A percentile compares a stretch with the other conserved stretches of the same genome.
Evolutionary conservation across 2,113 vertebrate genomes (phyloP).

Genomic region (Cebus imitator): DNA sequence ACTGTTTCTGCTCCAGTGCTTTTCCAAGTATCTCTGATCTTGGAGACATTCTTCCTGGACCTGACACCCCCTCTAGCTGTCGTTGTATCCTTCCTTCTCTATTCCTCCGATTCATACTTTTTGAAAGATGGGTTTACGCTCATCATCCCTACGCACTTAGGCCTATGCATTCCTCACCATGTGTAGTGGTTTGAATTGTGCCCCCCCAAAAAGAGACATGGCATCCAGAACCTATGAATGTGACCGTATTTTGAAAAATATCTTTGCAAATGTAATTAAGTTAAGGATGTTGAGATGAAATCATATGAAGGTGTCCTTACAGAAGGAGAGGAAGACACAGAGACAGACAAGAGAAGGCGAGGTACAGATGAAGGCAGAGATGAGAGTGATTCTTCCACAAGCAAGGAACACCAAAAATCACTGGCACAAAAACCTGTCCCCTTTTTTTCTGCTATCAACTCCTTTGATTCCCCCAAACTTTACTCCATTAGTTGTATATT

Average conservation of each 20-base stretch:
- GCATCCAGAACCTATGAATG: not conserved
- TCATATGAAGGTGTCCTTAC: not conserved
- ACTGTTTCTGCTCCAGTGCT: not conserved
- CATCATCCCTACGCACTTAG: not conserved
- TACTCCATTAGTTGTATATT: too few relatives aligned
- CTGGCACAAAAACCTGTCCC: too few relatives aligned
- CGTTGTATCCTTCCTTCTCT: not conserved
- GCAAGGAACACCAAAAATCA: not conserved
- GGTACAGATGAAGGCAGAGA: not conserved
- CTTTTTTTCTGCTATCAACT: too few relatives aligned
- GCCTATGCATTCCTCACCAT: not conserved
- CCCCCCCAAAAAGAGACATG: not conserved
- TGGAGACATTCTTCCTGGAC: not conserved
- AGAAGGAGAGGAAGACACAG: not conserved
- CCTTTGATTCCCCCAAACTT: too few relatives aligned
- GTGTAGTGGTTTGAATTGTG: not conserved
- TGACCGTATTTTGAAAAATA: not conserved
- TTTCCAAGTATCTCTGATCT: not conserved
- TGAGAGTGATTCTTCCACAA: not conserved
- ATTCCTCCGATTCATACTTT: not conserved
- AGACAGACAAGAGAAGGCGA: not conserved
- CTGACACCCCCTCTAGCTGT: not conserved
- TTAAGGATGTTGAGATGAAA: not conserved
- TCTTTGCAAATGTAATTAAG: not conserved
- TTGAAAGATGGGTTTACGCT: not conserved